Conservation (phyloP, 2,888 invertebrate genomes). For the Leistus spinibarbis region DNA sequence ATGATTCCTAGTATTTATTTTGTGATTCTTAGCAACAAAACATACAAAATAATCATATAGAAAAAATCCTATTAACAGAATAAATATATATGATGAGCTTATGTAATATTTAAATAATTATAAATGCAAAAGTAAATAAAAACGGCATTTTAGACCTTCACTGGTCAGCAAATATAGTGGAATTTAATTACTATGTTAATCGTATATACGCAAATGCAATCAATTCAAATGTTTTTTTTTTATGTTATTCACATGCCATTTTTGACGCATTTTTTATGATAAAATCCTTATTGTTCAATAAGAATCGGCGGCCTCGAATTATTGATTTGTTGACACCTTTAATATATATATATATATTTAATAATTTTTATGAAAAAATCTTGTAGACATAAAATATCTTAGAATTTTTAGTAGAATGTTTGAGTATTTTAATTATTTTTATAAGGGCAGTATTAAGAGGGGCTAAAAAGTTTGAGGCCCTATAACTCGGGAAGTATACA, state of each 20-base stretch:
- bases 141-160: constrained; percentile 10
- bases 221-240: not conserved
- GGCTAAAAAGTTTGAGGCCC: too few relatives aligned
- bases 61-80: not conserved
- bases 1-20: constrained; percentile 13
- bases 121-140: constrained; percentile 28
- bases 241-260: not conserved
- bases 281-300: not conserved
- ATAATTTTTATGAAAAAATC: too few relatives aligned
- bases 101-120: constrained; percentile 16
- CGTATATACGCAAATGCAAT: not conserved
- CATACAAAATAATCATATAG: not conserved
- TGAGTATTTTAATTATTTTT: too few relatives aligned
- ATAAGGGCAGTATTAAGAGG: too few relatives aligned
- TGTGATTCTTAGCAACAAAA: constrained; percentile 29
- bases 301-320: not conserved
- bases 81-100: not conserved
- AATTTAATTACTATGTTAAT: constrained; percentile 18
- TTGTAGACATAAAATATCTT: not conserved
- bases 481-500: too few relatives aligned
- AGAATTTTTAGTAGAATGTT: too few relatives aligned
- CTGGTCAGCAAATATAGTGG: constrained; percentile 12
- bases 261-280: not conserved
- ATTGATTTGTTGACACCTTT: not conserved
- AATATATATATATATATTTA: too few relatives aligned